These are phyloP conservation scores for Rhynchophorus ferrugineus DNA, from an alignment of 1,140 invertebrate genomes.

Conservation along the genomic window DNA sequence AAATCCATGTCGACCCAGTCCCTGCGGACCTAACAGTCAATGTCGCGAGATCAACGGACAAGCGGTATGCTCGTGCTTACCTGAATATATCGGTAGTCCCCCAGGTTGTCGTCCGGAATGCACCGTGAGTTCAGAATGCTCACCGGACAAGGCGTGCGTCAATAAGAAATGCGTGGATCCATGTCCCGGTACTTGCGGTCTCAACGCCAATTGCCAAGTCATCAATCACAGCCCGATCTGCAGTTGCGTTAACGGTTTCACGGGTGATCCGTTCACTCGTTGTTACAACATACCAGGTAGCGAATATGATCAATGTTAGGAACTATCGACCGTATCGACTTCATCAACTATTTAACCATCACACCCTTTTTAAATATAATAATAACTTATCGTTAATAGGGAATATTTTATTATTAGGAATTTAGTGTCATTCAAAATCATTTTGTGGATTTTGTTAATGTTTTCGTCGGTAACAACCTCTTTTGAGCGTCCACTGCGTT, in stretches of 20 bases:
- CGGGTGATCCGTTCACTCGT: slow-evolving; percentile 50
- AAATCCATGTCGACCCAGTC: slow-evolving; percentile 61
- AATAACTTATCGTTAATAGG: too few species aligned
- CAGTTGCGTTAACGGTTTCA: slow-evolving; percentile 49
- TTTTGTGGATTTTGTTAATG: not conserved
- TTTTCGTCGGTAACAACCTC: too few species aligned
- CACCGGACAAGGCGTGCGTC: slow-evolving; percentile 51
- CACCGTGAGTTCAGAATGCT: slow-evolving; percentile 54
- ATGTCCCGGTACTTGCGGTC: slow-evolving; percentile 51
- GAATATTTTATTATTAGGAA: not conserved
- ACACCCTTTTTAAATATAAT: too few species aligned
- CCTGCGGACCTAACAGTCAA: slow-evolving; percentile 58
- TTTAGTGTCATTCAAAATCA: not conserved
- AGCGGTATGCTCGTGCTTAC: slow-evolving; percentile 53
- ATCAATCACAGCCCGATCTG: slow-evolving; percentile 59
- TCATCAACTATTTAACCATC: too few species aligned
- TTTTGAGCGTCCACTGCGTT: too few species aligned
- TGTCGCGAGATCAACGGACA: slow-evolving; percentile 43
- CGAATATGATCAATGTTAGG: slow-evolving; percentile 36
- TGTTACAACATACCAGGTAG: slow-evolving; percentile 41
- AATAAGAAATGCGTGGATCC: slow-evolving; percentile 57
- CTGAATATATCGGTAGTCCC: slow-evolving; percentile 50
- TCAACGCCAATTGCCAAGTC: slow-evolving; percentile 49
- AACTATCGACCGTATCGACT: too few species aligned
- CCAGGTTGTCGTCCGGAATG: slow-evolving; percentile 55